A percentile compares a stretch with the other conserved stretches of the same genome.
These are phyloP conservation scores for Anarhynchus alexandrinus DNA, from an alignment of 2,113 vertebrate species.

Conservation along the genomic window DNA sequence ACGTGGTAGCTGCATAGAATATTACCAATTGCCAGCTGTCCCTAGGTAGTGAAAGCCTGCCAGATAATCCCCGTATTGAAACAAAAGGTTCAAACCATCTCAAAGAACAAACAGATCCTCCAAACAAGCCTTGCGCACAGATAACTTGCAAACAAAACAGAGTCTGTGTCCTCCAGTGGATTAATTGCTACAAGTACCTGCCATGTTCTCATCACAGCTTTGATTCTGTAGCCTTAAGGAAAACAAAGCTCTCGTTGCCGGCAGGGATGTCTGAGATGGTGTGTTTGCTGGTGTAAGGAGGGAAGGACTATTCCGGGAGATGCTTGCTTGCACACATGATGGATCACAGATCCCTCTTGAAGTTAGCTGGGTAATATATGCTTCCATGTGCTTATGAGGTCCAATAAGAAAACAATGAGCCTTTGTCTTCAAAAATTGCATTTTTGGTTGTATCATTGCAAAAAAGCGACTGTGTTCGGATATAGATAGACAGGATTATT, in stretches of 20 bases:
- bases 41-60: not conserved
- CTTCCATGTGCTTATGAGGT: rapidly evolving
- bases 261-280: not conserved
- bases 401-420: not conserved
- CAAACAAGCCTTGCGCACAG: not conserved
- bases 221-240: not conserved
- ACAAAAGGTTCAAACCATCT: not conserved
- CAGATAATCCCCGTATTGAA: not conserved
- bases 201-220: not conserved
- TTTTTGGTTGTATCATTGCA: not conserved
- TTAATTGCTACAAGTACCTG: constrained; percentile 17
- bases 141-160: constrained; percentile 21
- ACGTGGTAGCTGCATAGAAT: not conserved
- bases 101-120: constrained; percentile 18
- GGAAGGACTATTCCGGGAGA: not conserved
- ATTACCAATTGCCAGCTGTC: not conserved
- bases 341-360: not conserved
- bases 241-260: not conserved
- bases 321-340: not conserved
- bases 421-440: not conserved
- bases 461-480: not conserved
- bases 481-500: not conserved
- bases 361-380: not conserved
- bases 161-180: constrained; percentile 2
- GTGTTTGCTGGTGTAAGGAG: not conserved